A percentile compares a stretch with the other conserved stretches of the same genome.
phyloP scores from a whole-genome alignment of 2,797 vertebrate species.

The Phoebastria nigripes region DNA sequence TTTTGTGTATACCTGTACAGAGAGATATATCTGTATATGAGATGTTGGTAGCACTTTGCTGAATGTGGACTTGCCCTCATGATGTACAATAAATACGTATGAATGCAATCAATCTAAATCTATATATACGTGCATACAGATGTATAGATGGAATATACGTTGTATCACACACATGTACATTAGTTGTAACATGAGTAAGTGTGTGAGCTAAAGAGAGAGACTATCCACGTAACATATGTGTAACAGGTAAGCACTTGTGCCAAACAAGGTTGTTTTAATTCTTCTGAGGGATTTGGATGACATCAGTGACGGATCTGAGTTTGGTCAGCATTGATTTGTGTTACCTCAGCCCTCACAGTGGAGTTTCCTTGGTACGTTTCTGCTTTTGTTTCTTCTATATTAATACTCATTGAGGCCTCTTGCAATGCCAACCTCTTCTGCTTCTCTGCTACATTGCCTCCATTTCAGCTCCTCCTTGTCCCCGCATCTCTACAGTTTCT shows the following conservation, averaged over 20 bases:
- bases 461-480: constrained; percentile 5
- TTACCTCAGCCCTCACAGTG: not conserved
- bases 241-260: constrained; percentile 69
- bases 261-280: constrained; percentile 54
- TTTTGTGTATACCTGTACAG: constrained; percentile 77
- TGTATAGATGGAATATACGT: constrained; percentile 17
- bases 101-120: constrained; percentile 64
- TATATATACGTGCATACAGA: constrained; percentile 66
- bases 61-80: constrained; percentile 74
- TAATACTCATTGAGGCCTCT: constrained; percentile 8
- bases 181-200: not conserved
- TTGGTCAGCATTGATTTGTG: not conserved
- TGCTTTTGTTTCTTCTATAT: constrained; percentile 3
- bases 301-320: not conserved
- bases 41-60: constrained; percentile 73
- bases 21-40: constrained; percentile 70
- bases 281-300: constrained; percentile 47
- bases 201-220: constrained; percentile 63
- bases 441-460: constrained; percentile 17
- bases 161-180: constrained; percentile 16
- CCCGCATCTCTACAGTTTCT: not conserved
- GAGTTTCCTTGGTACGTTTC: not conserved
- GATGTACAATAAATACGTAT: constrained; percentile 69
- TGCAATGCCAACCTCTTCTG: constrained; percentile 20
- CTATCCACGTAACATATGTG: constrained; percentile 36